Evolutionary conservation across 1,140 invertebrate species (phyloP), one percentile per base, ranked within the genome.

Genomic region (Philaenus spumarius): DNA sequence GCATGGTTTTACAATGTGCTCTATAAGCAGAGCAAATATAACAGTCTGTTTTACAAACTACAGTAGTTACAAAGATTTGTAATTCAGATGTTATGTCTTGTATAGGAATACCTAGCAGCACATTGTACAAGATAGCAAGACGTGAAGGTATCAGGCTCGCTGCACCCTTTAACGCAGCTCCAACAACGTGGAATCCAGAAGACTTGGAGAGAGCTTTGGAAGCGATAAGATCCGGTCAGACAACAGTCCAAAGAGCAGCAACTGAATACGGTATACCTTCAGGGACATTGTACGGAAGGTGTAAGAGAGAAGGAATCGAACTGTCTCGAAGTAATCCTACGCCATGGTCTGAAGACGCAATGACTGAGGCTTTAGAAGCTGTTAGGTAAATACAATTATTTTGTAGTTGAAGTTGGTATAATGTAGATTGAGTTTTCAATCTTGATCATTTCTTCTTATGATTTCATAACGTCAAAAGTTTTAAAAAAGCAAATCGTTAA

Each of bases 331-430:
- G 86, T 59, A 90, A 87, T 76, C 87, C 88, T 35, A 90, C 89
- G 20, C 90, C 89, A 3, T 93, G 90, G 90, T 90, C 88, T 40
- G 89, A 93, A 68, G 87, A 89, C 69, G 89, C 88, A 22, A 92
- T 93, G 89, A 86, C 84, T 9, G 87, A 92, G 72, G 90, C 90
- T 37, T 75, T 93, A 42, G 89, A 92, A 71, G 87, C 90, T 62
- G 89, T 93, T 52, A 85, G 86, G 86, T 89, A 73, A 69, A 66
- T 12, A 6, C 14, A 20, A 47, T 17, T 20, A 30, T 30, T 30
- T 30, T 30, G 26, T 30, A 30, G 9, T n/a, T n/a, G n/a, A n/a
- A n/a, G n/a, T n/a, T n/a, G n/a, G n/a, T n/a, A n/a, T n/a, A n/a
- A n/a, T n/a, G n/a, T n/a, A n/a, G n/a, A n/a, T n/a, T n/a, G n/a